Conservation (phyloP, 2,888 invertebrate genomes). For the Aphidoletes aphidimyza region DNA sequence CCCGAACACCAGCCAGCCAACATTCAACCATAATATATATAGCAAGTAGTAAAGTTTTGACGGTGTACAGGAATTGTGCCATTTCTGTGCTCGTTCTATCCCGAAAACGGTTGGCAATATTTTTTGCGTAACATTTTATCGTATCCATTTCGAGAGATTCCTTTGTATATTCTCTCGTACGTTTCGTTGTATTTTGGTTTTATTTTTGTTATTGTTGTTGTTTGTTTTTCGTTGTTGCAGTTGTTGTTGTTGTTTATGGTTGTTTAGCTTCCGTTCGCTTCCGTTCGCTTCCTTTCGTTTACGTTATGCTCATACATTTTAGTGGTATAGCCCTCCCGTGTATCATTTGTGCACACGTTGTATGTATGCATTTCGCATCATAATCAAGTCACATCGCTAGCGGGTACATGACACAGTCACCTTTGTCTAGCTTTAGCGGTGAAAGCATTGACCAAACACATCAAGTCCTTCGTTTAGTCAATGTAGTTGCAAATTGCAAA, state of each 20-base stretch:
- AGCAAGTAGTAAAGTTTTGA: slow-evolving; percentile 3
- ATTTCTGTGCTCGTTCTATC: not conserved
- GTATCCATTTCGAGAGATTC: not conserved
- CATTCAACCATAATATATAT: no score
- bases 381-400: slow-evolving; percentile 14
- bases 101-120: not conserved
- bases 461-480: not conserved
- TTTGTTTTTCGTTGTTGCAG: no score
- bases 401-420: slow-evolving; percentile 26
- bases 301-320: no score
- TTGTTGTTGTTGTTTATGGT: not conserved
- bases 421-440: slow-evolving; percentile 6
- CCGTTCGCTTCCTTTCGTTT: not conserved
- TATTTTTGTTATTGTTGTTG: not conserved
- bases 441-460: slow-evolving; percentile 12
- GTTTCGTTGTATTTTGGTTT: not conserved
- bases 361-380: not conserved
- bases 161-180: no score
- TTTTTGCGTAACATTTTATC: not conserved
- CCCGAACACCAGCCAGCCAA: not conserved
- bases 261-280: not conserved
- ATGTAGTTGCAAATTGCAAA: not conserved
- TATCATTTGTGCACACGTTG: not conserved
- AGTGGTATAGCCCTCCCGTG: no score
- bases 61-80: not conserved